Conservation (phyloP, 53 echinoderm and acorn worm species). For the Crossaster papposus region DNA sequence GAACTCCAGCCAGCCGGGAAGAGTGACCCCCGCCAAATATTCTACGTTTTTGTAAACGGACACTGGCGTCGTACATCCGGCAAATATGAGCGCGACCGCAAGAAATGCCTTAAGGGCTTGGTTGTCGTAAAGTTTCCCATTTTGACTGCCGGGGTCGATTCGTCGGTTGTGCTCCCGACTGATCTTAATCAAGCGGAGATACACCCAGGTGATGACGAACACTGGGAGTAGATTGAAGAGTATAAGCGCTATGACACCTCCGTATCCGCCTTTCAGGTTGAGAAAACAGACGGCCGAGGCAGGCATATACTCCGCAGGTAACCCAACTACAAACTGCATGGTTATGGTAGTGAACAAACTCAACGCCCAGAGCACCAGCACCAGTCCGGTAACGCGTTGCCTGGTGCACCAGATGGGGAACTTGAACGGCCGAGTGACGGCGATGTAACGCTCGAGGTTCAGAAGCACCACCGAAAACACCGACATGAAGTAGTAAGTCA, state of each 20-base stretch:
- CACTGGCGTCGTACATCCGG: slow-evolving; percentile 3
- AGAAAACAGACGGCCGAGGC: background rate
- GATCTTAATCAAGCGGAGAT: background rate
- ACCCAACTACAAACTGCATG: background rate
- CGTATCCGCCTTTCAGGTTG: no score
- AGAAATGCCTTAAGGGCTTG: slow-evolving; percentile 42
- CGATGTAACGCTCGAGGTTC: slow-evolving; percentile 31
- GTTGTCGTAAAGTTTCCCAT: background rate
- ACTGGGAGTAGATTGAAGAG: background rate
- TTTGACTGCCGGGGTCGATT: background rate
- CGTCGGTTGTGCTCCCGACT: background rate
- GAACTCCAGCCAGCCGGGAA: background rate
- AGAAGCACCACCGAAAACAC: background rate
- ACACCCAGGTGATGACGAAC: background rate
- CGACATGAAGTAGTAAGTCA: background rate
- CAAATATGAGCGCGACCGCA: background rate
- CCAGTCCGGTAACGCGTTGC: background rate
- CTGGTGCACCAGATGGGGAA: slow-evolving; percentile 36
- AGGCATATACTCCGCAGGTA: background rate
- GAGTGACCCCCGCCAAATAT: background rate
- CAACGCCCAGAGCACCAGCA: background rate
- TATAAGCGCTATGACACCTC: background rate
- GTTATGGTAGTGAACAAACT: background rate
- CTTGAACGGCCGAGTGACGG: slow-evolving; percentile 28
- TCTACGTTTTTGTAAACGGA: background rate